phyloP scores from a whole-genome alignment of 2,113 vertebrate species.

The Addax nasomaculatus region DNA sequence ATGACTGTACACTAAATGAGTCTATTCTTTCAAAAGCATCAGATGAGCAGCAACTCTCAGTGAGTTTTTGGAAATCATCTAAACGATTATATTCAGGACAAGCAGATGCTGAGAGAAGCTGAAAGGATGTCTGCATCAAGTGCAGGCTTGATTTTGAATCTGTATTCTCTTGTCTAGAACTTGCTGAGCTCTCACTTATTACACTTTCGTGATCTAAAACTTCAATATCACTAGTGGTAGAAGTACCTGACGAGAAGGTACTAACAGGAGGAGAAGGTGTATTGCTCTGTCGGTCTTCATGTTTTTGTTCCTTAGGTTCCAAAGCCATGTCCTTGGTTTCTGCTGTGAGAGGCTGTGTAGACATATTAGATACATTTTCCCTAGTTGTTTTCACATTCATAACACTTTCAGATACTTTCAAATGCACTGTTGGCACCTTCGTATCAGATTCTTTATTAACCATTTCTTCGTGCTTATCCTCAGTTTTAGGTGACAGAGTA shows the following conservation, averaged over 20 bases:
- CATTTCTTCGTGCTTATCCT: slow-evolving; percentile 55
- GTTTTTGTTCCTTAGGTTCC: slow-evolving; percentile 90
- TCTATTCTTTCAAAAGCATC: slow-evolving; percentile 99
- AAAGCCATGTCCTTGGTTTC: slow-evolving; percentile 82
- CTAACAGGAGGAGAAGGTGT: slow-evolving; percentile 96
- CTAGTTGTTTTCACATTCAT: slow-evolving; percentile 44
- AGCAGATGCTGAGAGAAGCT: slow-evolving; percentile 93
- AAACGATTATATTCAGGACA: slow-evolving; percentile 91
- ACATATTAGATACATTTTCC: slow-evolving; percentile 22
- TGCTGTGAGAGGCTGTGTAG: slow-evolving; percentile 68
- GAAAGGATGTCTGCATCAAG: slow-evolving; percentile 97
- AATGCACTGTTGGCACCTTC: slow-evolving; percentile 49
- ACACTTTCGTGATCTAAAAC: slow-evolving; percentile 98
- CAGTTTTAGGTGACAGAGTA: slow-evolving; percentile 26
- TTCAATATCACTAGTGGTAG: slow-evolving; percentile 98
- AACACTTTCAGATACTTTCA: slow-evolving; percentile 65
- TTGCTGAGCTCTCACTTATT: slow-evolving; percentile 96
- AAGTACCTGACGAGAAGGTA: slow-evolving; percentile 97
- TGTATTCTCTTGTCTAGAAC: slow-evolving; percentile 92
- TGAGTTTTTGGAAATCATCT: slow-evolving; percentile 96
- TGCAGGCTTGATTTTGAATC: slow-evolving; percentile 93
- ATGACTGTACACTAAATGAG: slow-evolving; percentile 96
- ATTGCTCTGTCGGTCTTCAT: slow-evolving; percentile 95
- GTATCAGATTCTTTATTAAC: slow-evolving; percentile 48
- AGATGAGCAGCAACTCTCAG: slow-evolving; percentile 93